Base-by-base conservation (phyloP, 2,888 invertebrate genomes). In the Lycocerus yunnanus region DNA sequence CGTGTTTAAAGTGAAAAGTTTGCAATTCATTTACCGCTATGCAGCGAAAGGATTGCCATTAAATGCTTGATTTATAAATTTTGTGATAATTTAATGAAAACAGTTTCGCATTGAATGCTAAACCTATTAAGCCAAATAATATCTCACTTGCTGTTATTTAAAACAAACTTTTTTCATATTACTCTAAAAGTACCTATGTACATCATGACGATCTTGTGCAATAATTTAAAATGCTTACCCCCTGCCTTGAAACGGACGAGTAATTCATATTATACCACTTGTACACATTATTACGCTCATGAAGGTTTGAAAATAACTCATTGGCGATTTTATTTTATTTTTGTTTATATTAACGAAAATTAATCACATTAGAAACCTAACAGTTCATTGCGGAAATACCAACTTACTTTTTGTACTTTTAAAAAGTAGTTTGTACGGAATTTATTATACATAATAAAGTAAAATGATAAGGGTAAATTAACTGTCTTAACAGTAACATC, bases 391-490 rank as follows among this genome's bases (percentile, higher is more conserved):
- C n/a, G n/a, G 43, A 43, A 43, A 43, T 43, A 43, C 43, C 43
- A 43, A 43, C 43, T 43, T n/a, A 43, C 43, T 43, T 43, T n/a
- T 43, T 43, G n/a, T 43, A n/a, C n/a, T n/a, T 43, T 43, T 43
- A 43, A 43, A 43, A n/a, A n/a, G 43, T 8, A 43, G 43, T 43
- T 27, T n/a, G 43, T n/a, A n/a, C 43, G 43, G 43, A 43, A n/a
- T 43, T 43, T 43, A 43, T 43, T 43, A 43, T 43, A 43, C 18
- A 63, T 63, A 67, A 67, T 67, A 27, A 15, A 43, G 16, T 16
- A 10, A 27, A 43, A 43, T 67, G 66, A 67, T 67, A 43, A 15
- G 24, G 24, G 66, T 67, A 67, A 67, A 67, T 67, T 67, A 27
- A 16, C 27, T 27, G 15, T 27, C 66, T 24, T 43, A 67, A 24